Evolutionary conservation across 2,797 vertebrate species (phyloP).

Genomic region (Cryptoprocta ferox): DNA sequence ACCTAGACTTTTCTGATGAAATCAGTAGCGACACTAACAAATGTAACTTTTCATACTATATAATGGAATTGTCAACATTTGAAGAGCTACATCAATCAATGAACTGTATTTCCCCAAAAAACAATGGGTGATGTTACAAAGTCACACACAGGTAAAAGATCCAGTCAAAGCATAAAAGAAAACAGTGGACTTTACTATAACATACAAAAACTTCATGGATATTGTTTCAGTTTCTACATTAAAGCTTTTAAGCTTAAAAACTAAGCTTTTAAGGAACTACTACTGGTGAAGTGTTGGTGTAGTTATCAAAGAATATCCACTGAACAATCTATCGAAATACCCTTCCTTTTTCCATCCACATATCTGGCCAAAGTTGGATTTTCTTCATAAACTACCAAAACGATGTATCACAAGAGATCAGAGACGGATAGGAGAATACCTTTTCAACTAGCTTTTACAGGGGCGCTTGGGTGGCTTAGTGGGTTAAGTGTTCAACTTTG

Average conservation of each 20-base stretch:
- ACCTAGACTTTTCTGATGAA: not conserved
- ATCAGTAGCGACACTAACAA: not conserved
- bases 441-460: too few relatives aligned
- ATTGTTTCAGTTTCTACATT: not conserved
- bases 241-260: too few relatives aligned
- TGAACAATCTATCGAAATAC: not conserved
- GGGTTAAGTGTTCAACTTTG: too few relatives aligned
- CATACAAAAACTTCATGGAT: not conserved
- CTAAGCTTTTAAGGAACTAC: conserved; percentile 17
- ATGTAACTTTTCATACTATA: not conserved
- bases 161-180: not conserved
- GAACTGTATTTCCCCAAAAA: not conserved
- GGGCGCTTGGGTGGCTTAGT: too few relatives aligned
- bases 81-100: not conserved
- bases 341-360: not conserved
- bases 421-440: not conserved
- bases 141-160: not conserved
- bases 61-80: not conserved
- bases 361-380: not conserved
- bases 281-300: not conserved
- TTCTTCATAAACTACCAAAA: not conserved
- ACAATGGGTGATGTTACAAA: not conserved
- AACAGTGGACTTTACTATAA: not conserved
- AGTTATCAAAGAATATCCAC: not conserved
- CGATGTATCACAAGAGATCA: not conserved